These are phyloP conservation scores for Eristalinus sepulchralis DNA, from an alignment of 2,888 invertebrate species.

Conservation along the genomic window DNA sequence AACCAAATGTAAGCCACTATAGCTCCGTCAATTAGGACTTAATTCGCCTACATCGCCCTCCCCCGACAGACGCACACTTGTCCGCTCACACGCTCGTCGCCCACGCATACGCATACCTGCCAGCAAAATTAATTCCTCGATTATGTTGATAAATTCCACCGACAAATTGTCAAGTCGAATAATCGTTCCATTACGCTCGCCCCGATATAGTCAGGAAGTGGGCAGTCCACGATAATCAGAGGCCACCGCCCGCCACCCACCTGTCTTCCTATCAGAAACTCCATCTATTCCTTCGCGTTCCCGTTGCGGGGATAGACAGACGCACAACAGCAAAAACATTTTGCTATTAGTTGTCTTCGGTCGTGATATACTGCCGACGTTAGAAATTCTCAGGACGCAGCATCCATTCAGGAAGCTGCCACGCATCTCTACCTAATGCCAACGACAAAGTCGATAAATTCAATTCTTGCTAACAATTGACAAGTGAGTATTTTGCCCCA, in stretches of 20 bases:
- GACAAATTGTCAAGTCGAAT: slow-evolving; percentile 69
- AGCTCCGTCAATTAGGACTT: background rate
- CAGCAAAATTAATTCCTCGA: slow-evolving; percentile 61
- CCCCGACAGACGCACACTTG: slow-evolving; percentile 10
- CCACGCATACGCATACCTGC: slow-evolving; percentile 9
- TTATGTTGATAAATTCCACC: slow-evolving; percentile 68
- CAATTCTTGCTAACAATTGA: slow-evolving; percentile 69
- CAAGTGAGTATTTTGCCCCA: slow-evolving; percentile 62
- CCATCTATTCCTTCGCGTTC: background rate
- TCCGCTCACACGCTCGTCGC: background rate
- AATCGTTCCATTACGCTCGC: slow-evolving; percentile 64
- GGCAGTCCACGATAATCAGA: slow-evolving; percentile 59
- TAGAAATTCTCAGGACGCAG: slow-evolving; percentile 57
- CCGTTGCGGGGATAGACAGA: background rate
- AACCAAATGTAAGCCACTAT: background rate
- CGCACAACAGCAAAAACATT: slow-evolving; percentile 55
- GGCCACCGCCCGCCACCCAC: slow-evolving; percentile 11
- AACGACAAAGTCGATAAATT: slow-evolving; percentile 65
- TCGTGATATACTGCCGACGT: slow-evolving; percentile 70
- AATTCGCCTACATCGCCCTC: background rate
- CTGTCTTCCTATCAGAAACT: background rate
- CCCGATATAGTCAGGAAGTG: slow-evolving; percentile 51
- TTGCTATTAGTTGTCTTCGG: slow-evolving; percentile 68
- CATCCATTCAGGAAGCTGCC: slow-evolving; percentile 19
- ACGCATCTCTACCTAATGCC: slow-evolving; percentile 2